Evolutionary conservation across 2,113 vertebrate genomes (phyloP), one percentile per base, ranked within the genome.

Genomic region (Pycnonotus jocosus): DNA sequence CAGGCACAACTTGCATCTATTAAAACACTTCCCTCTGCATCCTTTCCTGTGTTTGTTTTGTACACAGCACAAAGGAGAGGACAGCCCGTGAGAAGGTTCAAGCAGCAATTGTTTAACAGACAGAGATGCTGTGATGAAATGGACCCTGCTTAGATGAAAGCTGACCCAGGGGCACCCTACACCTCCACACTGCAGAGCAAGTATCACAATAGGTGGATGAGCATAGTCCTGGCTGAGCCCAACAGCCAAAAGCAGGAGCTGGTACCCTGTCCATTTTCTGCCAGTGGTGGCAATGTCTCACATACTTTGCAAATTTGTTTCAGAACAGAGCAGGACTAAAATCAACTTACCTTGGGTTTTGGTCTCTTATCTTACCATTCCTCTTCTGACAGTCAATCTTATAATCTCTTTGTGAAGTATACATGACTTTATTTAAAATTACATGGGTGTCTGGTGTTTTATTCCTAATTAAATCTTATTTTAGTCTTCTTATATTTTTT

Each of bases 391-490:
- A 87, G 45, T 50, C 62, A 68, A 40, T 31, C 40, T 92, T 73
- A 88, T 28, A 76, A 69, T 58, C 31, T 65, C 44, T 79, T 91
- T 5, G 45, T 68, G 40, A 82, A 86, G 62, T 66, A 87, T 64
- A 90, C 21, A 78, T 58, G 11, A 33, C 47, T 86, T 95, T 57
- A 79, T 61, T 94, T 81, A 93, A 96, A 96, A 87, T 89, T 65
- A 69, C 44, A 91, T 48, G 40, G 54, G 30, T 90, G 56, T 45
- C 81, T 76, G 16, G 33, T 70, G 81, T 44, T 94, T 90, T 88
- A 91, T 94, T 96, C 76, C 78, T 86, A 90, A 96, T 71, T 93
- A 91, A 93, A 91, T 83, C 48, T 81, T 88, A 76, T 62, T 95
- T 90, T 83, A 83, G 80, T 65, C 48, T 48, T 81, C 65, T 91